Conservation (phyloP, 92 coral and sea anemone genomes). For the Anthopleura xanthogrammica region DNA sequence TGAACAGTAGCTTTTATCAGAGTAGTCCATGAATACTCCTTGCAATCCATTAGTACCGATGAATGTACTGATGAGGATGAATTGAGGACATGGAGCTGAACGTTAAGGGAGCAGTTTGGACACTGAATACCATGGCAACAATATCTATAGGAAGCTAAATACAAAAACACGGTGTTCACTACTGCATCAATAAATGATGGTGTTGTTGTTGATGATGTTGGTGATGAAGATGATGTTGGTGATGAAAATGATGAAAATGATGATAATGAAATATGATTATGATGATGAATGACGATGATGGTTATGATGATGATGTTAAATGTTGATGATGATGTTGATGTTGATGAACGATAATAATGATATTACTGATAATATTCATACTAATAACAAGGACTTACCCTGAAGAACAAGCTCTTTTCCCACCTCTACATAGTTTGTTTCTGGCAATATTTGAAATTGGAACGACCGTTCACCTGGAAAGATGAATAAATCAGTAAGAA, state of each 20-base stretch:
- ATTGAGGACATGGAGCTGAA: constrained; percentile 9
- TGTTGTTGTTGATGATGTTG: too few relatives aligned
- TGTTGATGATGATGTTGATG: too few relatives aligned
- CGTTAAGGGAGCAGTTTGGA: constrained; percentile 27
- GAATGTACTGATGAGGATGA: not conserved
- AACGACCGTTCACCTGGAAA: not conserved
- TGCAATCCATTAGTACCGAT: constrained; percentile 7
- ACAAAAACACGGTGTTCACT: not conserved
- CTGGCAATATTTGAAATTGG: not conserved
- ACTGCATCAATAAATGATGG: too few relatives aligned
- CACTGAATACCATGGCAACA: constrained; percentile 31
- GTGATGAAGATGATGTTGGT: too few relatives aligned
- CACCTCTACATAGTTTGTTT: not conserved
- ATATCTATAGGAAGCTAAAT: constrained; percentile 18
- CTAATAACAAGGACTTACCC: not conserved
- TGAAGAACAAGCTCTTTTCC: not conserved
- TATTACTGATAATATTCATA: too few relatives aligned
- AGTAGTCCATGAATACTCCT: not conserved
- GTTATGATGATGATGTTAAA: too few relatives aligned
- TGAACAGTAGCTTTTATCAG: not conserved
- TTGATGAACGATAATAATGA: too few relatives aligned
- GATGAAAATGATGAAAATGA: too few relatives aligned
- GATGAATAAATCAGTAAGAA: not conserved
- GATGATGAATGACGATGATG: too few relatives aligned
- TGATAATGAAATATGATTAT: too few relatives aligned